These are phyloP conservation scores for Danaus plexippus DNA, from an alignment of 1,140 invertebrate genomes.

Conservation along the genomic window DNA sequence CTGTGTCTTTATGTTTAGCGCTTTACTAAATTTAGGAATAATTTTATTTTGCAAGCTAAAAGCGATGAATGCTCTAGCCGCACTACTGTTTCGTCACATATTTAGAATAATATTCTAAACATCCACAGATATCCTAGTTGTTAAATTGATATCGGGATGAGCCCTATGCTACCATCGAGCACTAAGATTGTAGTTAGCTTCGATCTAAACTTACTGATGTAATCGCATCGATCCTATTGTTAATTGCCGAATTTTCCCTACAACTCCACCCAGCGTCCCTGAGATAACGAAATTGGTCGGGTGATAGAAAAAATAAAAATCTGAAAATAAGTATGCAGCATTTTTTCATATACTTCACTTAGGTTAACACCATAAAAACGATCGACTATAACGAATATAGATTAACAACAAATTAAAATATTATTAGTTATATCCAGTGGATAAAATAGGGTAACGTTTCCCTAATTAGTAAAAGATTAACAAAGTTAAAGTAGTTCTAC, in stretches of 20 bases:
- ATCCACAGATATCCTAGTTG: conserved; percentile 43
- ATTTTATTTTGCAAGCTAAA: conserved; percentile 44
- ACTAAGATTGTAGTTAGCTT: conserved; percentile 46
- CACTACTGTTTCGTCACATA: conserved; percentile 34
- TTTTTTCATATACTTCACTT: conserved; percentile 68
- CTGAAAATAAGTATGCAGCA: conserved; percentile 69
- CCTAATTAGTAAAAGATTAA: conserved; percentile 59
- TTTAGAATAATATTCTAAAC: conserved; percentile 39
- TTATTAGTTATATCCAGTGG: conserved; percentile 53
- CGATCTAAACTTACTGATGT: conserved; percentile 55
- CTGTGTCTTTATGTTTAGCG: conserved; percentile 25
- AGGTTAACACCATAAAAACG: conserved; percentile 56
- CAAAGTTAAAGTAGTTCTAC: conserved; percentile 55
- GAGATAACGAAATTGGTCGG: conserved; percentile 62
- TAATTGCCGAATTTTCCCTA: conserved; percentile 53
- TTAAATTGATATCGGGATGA: conserved; percentile 36
- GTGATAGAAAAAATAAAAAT: conserved; percentile 71
- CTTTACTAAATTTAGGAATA: conserved; percentile 25
- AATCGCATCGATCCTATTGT: conserved; percentile 44
- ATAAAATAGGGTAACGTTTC: conserved; percentile 49
- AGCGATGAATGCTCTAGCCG: conserved; percentile 52
- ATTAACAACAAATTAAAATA: conserved; percentile 58
- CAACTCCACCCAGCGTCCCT: conserved; percentile 45
- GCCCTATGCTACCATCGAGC: conserved; percentile 60
- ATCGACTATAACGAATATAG: conserved; percentile 54